Evolutionary conservation across 1,140 invertebrate genomes (phyloP).

Genomic region (Venustaconcha ellipsiformis): DNA sequence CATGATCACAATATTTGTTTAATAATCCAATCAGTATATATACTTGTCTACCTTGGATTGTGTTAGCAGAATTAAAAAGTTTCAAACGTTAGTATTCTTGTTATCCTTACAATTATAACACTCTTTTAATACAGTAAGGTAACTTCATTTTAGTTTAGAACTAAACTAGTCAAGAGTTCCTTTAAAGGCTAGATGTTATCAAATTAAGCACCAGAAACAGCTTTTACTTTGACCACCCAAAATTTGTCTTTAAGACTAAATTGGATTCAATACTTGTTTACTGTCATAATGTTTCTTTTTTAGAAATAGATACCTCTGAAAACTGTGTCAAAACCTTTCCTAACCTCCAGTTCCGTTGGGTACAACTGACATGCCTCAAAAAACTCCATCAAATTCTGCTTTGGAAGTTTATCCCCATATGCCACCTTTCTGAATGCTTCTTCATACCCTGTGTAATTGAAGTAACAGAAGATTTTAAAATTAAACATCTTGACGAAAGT

Average conservation of each 20-base stretch:
- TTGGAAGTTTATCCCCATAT: constrained; percentile 34
- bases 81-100: too few relatives aligned
- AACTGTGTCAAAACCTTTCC: constrained; percentile 45
- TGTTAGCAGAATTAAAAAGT: too few relatives aligned
- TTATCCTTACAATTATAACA: too few relatives aligned
- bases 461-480: neutral
- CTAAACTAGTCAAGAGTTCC: too few relatives aligned
- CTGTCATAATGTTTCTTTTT: neutral
- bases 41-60: too few relatives aligned
- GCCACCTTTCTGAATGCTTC: constrained; percentile 36
- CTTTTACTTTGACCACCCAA: too few relatives aligned
- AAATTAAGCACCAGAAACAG: too few relatives aligned
- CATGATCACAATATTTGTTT: too few relatives aligned
- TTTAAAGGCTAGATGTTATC: too few relatives aligned
- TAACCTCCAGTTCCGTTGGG: constrained; percentile 49
- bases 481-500: neutral
- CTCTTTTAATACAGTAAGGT: too few relatives aligned
- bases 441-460: constrained; percentile 44
- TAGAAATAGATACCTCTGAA: constrained; percentile 45
- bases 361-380: constrained; percentile 46
- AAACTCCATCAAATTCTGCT: constrained; percentile 42
- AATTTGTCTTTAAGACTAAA: neutral
- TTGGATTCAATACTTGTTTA: neutral
- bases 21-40: too few relatives aligned
- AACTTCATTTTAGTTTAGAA: too few relatives aligned